Evolutionary conservation across 2,888 invertebrate species (phyloP).

Genomic region (Cataglyphis cursor): DNA sequence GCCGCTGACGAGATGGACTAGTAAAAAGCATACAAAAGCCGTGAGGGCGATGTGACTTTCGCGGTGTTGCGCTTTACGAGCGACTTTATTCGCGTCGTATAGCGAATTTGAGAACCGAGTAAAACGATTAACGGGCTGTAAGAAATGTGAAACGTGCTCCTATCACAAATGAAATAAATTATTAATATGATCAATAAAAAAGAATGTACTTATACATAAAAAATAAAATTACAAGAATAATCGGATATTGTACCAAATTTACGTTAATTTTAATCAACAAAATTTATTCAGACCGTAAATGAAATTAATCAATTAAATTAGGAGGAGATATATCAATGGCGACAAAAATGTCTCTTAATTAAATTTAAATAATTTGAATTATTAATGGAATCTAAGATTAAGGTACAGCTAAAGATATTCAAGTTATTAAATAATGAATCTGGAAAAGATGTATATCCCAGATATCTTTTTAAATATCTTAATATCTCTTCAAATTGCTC

Average conservation of each 20-base stretch:
- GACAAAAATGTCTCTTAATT: neutral
- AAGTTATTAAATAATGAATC: neutral
- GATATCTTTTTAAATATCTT: neutral
- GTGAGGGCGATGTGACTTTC: constrained; percentile 14
- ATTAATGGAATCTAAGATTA: neutral
- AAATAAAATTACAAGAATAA: neutral
- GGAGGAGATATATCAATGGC: neutral
- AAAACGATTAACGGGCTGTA: neutral
- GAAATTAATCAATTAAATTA: neutral
- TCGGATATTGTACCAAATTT: neutral
- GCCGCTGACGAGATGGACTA: constrained; percentile 27
- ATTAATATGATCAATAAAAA: neutral
- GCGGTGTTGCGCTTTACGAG: constrained; percentile 23
- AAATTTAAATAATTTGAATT: neutral
- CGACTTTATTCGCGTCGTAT: neutral
- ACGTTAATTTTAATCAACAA: neutral
- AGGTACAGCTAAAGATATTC: neutral
- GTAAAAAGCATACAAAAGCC: constrained; percentile 37
- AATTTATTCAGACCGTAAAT: neutral
- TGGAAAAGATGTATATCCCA: neutral
- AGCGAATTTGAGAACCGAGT: constrained; percentile 24
- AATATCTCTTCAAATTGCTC: neutral
- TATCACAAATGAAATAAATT: neutral
- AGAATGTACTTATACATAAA: neutral
- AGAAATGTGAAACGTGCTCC: neutral